A percentile compares a stretch with the other conserved stretches of the same genome.
phyloP scores from a whole-genome alignment of 2,113 vertebrate species.

The Anthoscopus minutus region DNA sequence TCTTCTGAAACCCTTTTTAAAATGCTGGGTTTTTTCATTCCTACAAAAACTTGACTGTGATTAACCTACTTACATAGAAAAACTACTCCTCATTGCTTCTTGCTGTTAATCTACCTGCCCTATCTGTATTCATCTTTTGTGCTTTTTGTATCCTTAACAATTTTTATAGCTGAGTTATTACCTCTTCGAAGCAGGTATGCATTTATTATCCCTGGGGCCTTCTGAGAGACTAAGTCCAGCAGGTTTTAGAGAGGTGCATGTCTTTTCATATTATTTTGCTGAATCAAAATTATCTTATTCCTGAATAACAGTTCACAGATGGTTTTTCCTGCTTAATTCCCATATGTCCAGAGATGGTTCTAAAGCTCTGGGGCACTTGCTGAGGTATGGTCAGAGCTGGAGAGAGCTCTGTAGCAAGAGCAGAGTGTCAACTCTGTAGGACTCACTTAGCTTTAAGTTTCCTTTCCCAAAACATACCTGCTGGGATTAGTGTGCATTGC shows the following conservation, averaged over 20 bases:
- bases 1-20: background rate
- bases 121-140: background rate
- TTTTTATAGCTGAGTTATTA: background rate
- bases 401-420: background rate
- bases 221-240: background rate
- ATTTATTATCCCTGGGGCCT: background rate
- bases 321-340: background rate
- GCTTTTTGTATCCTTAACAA: background rate
- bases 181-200: background rate
- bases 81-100: background rate
- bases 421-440: background rate
- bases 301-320: background rate
- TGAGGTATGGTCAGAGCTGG: background rate
- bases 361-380: background rate
- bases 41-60: background rate
- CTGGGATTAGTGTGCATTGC: background rate
- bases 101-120: background rate
- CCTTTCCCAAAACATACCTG: background rate
- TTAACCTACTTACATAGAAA: background rate
- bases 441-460: background rate
- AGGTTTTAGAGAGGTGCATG: background rate
- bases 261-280: background rate
- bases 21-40: background rate
- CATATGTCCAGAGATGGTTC: background rate
- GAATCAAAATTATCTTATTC: background rate